Evolutionary conservation across 2,888 invertebrate species (phyloP), one percentile per base, ranked within the genome.

Genomic region (Cantharis lateralis): DNA sequence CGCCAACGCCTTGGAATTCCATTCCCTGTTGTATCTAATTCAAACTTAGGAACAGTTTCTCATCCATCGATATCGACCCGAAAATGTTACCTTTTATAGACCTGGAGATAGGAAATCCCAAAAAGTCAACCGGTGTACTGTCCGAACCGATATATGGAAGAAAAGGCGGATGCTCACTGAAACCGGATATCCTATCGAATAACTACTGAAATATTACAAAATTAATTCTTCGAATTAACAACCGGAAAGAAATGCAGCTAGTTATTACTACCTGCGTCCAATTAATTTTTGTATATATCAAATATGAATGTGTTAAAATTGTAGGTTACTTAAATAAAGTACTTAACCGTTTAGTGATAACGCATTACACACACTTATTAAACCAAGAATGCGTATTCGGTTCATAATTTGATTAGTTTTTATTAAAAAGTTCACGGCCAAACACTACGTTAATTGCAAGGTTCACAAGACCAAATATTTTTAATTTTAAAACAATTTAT

Each of bases 401-500:
- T 61, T 24, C 72, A 24, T 26, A 73, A 68, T 68, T 61, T 62
- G 68, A 73, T 73, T 73, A 68, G 62, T 73, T 62, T 73, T 68
- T 62, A 73, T 73, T 73, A 69, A 63, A 68, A 73, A 68, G 64
- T 66, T 66, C 48, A 48, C n/a, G 48, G 48, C 48, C 48, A 48
- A 48, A 48, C 48, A 48, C n/a, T 48, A 48, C 48, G 48, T 48
- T 66, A 48, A 72, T 72, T 72, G 32, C 72, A 72, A 72, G 48
- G 72, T 72, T 72, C 72, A 72, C 32, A 48, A 63, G 64, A 48
- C 16, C 66, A 66, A 64, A 72, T 72, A 72, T 72, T 72, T 72
- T 64, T 66, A 48, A 66, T 66, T 72, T 66, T 18, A 48, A 72
- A 72, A 24, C 72, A 9, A 72, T 72, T 66, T 32, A 28, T 72